A percentile compares a stretch with the other conserved stretches of the same genome.
Conservation (phyloP, 2,888 invertebrate genomes). For the Peribatodes rhomboidaria region DNA sequence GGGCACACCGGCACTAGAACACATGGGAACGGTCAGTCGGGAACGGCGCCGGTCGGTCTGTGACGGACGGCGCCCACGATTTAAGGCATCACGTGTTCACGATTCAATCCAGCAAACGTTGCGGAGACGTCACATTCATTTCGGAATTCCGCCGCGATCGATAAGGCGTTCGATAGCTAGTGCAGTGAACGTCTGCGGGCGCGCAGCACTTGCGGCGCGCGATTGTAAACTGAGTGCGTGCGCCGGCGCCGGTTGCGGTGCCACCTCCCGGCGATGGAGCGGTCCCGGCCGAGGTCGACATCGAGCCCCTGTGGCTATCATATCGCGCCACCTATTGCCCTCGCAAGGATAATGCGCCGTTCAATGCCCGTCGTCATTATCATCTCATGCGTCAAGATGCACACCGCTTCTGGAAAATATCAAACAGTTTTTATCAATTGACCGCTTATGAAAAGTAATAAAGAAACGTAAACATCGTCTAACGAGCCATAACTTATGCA, state of each 20-base stretch:
- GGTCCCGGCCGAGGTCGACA: conserved; percentile 80
- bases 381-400: conserved; percentile 55
- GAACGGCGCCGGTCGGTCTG: conserved; percentile 76
- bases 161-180: conserved; percentile 68
- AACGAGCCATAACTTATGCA: conserved; percentile 24
- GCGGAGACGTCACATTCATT: conserved; percentile 69
- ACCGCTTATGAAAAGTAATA: conserved; percentile 14
- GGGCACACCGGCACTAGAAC: conserved; percentile 65
- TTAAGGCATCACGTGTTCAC: conserved; percentile 63
- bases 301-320: conserved; percentile 72
- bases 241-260: conserved; percentile 62
- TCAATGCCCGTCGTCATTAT: conserved; percentile 72
- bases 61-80: conserved; percentile 60
- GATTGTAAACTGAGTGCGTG: conserved; percentile 79
- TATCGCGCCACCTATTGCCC: conserved; percentile 79
- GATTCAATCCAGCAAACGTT: conserved; percentile 63
- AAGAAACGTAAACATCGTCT: conserved; percentile 38
- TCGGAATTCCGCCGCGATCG: conserved; percentile 68
- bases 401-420: conserved; percentile 34
- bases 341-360: conserved; percentile 75
- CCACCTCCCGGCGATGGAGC: conserved; percentile 78
- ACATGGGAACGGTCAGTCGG: conserved; percentile 63
- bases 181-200: conserved; percentile 74
- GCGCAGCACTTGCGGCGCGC: conserved; percentile 82
- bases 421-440: conserved; percentile 29